These are phyloP conservation scores for Neotragus pygmaeus DNA, from an alignment of 2,113 vertebrate genomes.

Conservation along the genomic window DNA sequence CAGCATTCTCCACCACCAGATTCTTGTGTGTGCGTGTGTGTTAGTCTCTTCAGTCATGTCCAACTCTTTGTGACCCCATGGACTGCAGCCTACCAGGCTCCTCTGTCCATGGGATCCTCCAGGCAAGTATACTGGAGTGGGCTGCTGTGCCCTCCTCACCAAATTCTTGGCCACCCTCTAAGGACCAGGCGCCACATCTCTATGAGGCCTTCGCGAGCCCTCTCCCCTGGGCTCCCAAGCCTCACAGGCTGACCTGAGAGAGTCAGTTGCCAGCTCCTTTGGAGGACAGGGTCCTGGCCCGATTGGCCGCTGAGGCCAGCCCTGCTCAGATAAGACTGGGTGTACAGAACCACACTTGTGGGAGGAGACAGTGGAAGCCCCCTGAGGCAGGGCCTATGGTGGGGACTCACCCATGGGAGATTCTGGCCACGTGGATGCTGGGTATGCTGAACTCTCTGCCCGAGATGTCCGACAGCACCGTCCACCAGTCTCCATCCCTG, in stretches of 20 bases:
- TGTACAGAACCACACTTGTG: not conserved
- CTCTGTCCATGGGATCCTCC: not conserved
- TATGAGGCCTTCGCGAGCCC: fast-evolving
- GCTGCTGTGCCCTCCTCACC: not conserved
- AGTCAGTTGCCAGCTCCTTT: not conserved
- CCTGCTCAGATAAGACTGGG: not conserved
- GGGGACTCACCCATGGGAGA: conserved; percentile 83
- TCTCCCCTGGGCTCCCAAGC: not conserved
- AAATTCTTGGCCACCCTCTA: not conserved
- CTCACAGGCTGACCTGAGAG: not conserved
- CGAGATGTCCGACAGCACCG: conserved; percentile 80
- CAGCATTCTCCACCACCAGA: not conserved
- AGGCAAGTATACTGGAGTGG: not conserved
- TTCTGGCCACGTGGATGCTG: conserved; percentile 82
- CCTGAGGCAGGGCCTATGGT: not conserved
- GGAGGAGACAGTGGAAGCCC: not conserved
- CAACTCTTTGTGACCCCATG: not conserved
- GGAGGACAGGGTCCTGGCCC: not conserved
- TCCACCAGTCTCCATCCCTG: conserved; percentile 88
- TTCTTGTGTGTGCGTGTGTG: not conserved
- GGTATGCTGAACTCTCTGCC: conserved; percentile 83
- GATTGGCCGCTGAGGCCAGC: not conserved
- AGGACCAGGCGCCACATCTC: not conserved
- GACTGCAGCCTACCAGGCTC: not conserved
- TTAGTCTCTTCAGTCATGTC: not conserved